A percentile compares a stretch with the other conserved stretches of the same genome.
Conservation (phyloP, 2,888 invertebrate species). For the Quadroppia sp. region DNA sequence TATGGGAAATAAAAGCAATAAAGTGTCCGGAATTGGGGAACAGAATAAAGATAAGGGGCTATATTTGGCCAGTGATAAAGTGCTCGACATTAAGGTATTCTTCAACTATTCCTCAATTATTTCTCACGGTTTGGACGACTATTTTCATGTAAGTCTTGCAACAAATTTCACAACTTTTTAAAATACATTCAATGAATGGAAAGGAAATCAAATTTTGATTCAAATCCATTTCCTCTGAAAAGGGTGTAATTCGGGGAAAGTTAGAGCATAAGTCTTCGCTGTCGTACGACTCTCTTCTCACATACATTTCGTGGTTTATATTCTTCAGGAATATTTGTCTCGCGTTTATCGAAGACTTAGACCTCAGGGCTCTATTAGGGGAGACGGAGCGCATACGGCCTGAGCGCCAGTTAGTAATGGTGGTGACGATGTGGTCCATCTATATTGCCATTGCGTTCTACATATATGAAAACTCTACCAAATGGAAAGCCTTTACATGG, state of each 20-base stretch:
- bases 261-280: background rate
- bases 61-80: constrained; percentile 27
- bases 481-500: constrained; percentile 28
- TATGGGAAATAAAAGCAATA: background rate
- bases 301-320: constrained; percentile 14
- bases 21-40: background rate
- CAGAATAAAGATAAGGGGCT: background rate
- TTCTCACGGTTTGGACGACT: constrained; percentile 38
- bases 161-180: background rate
- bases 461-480: constrained; percentile 3
- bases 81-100: constrained; percentile 27
- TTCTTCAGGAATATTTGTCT: constrained; percentile 10
- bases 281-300: constrained; percentile 19
- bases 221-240: background rate
- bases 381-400: constrained; percentile 35
- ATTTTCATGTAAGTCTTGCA: constrained; percentile 26
- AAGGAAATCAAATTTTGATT: too few relatives aligned
- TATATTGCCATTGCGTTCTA: background rate
- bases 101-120: constrained; percentile 38
- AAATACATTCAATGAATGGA: constrained; percentile 1
- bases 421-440: constrained; percentile 35
- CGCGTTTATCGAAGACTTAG: constrained; percentile 37
- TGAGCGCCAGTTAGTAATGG: constrained; percentile 36
- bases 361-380: constrained; percentile 21
- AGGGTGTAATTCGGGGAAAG: constrained; percentile 37